Conservation (phyloP, 2,797 vertebrate species). For the Coracias cyanogaster region DNA sequence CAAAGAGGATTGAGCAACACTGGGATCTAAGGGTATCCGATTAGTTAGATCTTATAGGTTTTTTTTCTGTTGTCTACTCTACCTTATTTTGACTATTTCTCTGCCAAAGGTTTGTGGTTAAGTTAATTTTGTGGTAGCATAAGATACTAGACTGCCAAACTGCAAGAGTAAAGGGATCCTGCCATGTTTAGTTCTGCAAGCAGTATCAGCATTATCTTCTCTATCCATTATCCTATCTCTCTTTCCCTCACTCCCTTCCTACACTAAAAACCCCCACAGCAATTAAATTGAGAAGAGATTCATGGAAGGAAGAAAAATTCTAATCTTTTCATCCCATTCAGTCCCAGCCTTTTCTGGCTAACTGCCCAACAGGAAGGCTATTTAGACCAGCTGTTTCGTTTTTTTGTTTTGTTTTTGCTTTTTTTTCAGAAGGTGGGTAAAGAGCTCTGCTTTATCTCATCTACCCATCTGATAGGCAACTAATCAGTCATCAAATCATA, state of each 20-base stretch:
- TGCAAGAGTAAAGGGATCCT: neutral
- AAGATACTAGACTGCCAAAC: neutral
- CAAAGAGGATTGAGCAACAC: conserved; percentile 16
- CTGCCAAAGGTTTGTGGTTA: neutral
- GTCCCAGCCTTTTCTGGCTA: neutral
- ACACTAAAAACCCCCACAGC: neutral
- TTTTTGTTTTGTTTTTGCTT: neutral
- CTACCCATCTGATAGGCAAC: neutral
- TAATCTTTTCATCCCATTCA: neutral
- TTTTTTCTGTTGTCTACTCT: neutral
- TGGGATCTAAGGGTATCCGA: conserved; percentile 14
- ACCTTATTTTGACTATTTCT: neutral
- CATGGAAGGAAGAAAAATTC: conserved; percentile 1
- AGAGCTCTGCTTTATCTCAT: neutral
- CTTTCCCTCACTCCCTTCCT: neutral
- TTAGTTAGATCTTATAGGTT: neutral
- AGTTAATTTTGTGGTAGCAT: conserved; percentile 11
- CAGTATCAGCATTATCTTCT: neutral
- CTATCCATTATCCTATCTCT: neutral
- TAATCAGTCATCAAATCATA: neutral
- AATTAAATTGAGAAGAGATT: neutral
- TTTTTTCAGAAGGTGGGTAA: neutral
- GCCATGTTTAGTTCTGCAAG: neutral
- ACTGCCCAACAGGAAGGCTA: neutral
- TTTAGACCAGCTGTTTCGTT: neutral